Percentiles rank a stretch among this genome's conserved stretches.
phyloP scores from a whole-genome alignment of 1,140 invertebrate species.

The Sycophila sp. region DNA sequence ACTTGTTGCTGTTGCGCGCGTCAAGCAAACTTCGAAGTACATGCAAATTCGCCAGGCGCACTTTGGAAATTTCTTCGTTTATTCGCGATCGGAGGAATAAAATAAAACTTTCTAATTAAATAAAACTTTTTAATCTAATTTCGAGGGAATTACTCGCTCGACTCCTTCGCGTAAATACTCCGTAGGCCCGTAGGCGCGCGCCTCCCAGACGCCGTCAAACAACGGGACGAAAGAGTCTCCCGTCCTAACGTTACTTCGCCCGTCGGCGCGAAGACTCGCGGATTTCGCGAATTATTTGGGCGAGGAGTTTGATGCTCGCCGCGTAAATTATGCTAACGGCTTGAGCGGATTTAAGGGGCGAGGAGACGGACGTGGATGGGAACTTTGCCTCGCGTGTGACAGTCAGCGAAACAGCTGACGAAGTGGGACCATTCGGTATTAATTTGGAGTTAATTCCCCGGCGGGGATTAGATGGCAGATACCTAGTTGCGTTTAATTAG shows the following conservation, averaged over 20 bases:
- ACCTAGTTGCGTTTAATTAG: slow-evolving; percentile 17
- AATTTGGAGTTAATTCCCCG: slow-evolving; percentile 29
- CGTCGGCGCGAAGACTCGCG: background rate
- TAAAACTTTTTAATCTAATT: too few species aligned
- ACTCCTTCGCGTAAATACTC: too few species aligned
- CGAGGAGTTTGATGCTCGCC: slow-evolving; percentile 12
- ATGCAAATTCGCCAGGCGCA: too few species aligned
- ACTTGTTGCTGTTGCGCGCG: too few species aligned
- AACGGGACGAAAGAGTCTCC: too few species aligned
- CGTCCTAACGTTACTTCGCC: too few species aligned
- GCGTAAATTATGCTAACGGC: slow-evolving; percentile 28
- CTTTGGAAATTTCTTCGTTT: background rate
- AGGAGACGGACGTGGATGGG: background rate
- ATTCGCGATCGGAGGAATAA: background rate
- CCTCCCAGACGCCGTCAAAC: too few species aligned
- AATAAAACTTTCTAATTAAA: too few species aligned
- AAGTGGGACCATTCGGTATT: slow-evolving; percentile 13
- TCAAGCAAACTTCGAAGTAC: too few species aligned
- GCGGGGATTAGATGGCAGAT: slow-evolving; percentile 18
- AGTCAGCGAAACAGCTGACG: slow-evolving; percentile 10
- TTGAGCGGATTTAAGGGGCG: slow-evolving; percentile 19
- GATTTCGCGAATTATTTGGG: slow-evolving; percentile 20
- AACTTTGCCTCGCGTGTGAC: slow-evolving; percentile 1
- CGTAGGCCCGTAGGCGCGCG: too few species aligned
- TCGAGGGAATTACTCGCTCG: too few species aligned